Evolutionary conservation across 2,797 vertebrate species (phyloP), one percentile per base, ranked within the genome.

Genomic region (Xenentodon cancila): DNA sequence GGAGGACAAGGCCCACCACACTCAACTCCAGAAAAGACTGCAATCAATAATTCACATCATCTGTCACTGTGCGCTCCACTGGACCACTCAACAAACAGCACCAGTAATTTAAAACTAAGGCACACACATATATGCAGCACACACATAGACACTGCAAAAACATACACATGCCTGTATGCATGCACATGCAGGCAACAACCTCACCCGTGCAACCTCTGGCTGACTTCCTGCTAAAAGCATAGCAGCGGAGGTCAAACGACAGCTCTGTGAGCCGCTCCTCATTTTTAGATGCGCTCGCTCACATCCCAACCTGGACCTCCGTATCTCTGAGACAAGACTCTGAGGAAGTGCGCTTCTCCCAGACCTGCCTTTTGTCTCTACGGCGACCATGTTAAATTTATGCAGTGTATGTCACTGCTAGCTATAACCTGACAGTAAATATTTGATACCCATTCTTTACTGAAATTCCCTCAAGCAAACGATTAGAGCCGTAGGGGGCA

Each of bases 41-140:
- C 88, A 79, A 94, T 94, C 89, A 94, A 94, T 94, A 93, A 94
- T 94, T 94, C 84, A 94, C 88, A 89, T 92, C 91, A 92, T 91
- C 92, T 93, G 93, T 94, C 93, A 93, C 89, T 90, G 90, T 81
- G 80, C 88, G 92, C 92, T 93, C 91, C 92, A 92, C 73, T 92
- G 92, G 88, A 92, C 92, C 90, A 88, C 91, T 93, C 92, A 93
- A 88, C 91, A 94, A 93, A 93, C 92, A 92, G 92, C 91, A 69
- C 53, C 87, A 79, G 84, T 90, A 93, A 94, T 93, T 92, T 92
- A 90, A 91, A 88, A 89, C 82, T 88, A 83, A 88, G 90, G 91
- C 84, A 78, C 75, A 40, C 60, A 73, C 42, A 50, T 56, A 55
- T 40, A 84, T 77, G 32, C 60, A 73, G 5, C 30, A 30, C 42